phyloP scores from a whole-genome alignment of 2,888 invertebrate species.

The Drosophila algonquin region DNA sequence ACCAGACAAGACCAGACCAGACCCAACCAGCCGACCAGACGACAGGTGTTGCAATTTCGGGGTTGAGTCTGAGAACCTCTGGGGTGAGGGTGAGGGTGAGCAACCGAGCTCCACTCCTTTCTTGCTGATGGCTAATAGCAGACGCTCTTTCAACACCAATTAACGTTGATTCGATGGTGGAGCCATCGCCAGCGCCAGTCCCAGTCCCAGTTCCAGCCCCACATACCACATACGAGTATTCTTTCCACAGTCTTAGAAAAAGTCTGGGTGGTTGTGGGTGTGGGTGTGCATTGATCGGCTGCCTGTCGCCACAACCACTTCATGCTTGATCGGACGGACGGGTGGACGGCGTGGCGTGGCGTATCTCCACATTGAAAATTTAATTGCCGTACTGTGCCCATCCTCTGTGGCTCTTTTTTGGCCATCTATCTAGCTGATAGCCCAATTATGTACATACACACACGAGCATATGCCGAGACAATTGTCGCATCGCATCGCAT shows the following conservation, averaged over 20 bases:
- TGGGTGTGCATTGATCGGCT: slow-evolving; percentile 46
- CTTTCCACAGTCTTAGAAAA: not conserved
- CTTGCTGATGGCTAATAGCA: slow-evolving; percentile 1
- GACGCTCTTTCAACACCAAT: slow-evolving; percentile 41
- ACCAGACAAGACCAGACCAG: slow-evolving; percentile 26
- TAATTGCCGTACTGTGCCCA: slow-evolving; percentile 47
- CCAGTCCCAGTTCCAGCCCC: not conserved
- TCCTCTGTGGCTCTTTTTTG: slow-evolving; percentile 19
- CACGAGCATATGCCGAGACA: slow-evolving; percentile 30
- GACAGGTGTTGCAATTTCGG: slow-evolving; percentile 65
- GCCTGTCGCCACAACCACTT: slow-evolving; percentile 69
- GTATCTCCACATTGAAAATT: slow-evolving; percentile 52
- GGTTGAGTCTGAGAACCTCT: slow-evolving; percentile 4
- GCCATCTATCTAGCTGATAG: slow-evolving; percentile 45
- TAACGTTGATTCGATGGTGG: slow-evolving; percentile 28
- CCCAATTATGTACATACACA: slow-evolving; percentile 67
- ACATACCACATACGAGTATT: slow-evolving; percentile 4
- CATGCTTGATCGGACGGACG: slow-evolving; percentile 51
- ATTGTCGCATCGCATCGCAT: slow-evolving; percentile 25
- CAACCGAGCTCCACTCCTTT: not conserved
- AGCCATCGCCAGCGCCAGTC: not conserved
- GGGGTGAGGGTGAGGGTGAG: slow-evolving; percentile 4
- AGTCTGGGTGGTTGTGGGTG: not conserved
- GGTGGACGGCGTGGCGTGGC: not conserved
- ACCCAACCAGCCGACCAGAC: slow-evolving; percentile 37